Conservation (phyloP, 2,797 vertebrate species). For the Channallabes apus region DNA sequence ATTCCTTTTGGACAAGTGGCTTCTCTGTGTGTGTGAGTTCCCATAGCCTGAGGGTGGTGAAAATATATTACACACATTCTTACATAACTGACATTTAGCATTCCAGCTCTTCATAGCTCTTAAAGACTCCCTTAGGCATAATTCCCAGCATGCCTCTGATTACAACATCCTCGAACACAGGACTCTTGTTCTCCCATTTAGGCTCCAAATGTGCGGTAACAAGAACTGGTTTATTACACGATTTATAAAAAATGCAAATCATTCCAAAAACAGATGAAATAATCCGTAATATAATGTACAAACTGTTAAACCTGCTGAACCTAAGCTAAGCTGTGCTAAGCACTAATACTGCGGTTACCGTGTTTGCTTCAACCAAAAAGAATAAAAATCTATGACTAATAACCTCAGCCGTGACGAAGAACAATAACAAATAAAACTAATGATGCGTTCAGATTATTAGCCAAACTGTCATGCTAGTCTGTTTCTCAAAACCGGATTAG, state of each 20-base stretch:
- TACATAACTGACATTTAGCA: constrained; percentile 53
- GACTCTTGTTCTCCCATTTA: neutral
- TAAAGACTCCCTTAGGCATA: constrained; percentile 2
- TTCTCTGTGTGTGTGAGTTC: constrained; percentile 29
- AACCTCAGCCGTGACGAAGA: neutral
- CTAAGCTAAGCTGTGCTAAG: neutral
- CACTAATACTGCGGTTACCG: neutral
- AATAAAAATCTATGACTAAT: neutral
- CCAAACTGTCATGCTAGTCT: neutral
- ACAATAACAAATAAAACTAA: neutral
- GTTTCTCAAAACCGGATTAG: neutral
- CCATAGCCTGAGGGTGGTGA: constrained; percentile 3
- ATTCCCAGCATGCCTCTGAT: constrained; percentile 9
- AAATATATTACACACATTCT: constrained; percentile 38
- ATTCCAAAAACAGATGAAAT: neutral
- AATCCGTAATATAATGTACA: neutral
- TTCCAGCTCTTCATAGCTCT: neutral
- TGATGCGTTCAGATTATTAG: neutral
- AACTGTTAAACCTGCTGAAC: neutral
- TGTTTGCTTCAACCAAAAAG: neutral
- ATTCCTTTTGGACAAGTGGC: constrained; percentile 26
- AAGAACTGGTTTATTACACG: neutral
- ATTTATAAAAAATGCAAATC: neutral
- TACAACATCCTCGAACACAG: neutral
- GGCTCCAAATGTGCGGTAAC: neutral